These are phyloP conservation scores for Callipepla californica DNA, from an alignment of 2,113 vertebrate genomes.

Conservation along the genomic window DNA sequence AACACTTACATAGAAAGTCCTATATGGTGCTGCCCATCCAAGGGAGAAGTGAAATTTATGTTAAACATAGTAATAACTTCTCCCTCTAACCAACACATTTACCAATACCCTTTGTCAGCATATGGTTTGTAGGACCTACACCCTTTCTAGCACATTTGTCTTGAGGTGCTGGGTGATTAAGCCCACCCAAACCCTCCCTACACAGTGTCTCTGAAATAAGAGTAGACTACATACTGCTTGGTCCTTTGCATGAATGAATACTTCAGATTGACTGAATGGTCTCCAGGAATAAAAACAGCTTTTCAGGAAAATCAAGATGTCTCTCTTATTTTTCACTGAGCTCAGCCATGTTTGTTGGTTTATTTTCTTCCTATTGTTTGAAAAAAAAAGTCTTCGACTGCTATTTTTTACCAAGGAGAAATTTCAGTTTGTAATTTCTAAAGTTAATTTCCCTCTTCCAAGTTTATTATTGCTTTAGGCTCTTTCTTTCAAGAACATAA, in stretches of 20 bases:
- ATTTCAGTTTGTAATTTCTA: neutral
- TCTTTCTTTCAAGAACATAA: neutral
- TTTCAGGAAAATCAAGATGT: neutral
- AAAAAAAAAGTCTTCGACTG: neutral
- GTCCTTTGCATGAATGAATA: neutral
- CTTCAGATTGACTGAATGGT: neutral
- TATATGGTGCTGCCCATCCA: neutral
- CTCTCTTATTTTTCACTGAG: neutral
- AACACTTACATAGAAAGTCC: neutral
- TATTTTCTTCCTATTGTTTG: neutral
- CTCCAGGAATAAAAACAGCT: neutral
- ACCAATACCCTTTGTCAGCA: neutral
- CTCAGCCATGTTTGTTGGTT: too few relatives aligned
- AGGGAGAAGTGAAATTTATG: neutral
- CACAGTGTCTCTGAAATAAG: neutral
- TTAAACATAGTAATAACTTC: rapidly evolving
- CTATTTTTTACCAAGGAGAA: neutral
- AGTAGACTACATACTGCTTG: neutral
- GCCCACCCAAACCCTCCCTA: neutral
- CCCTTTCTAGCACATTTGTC: neutral
- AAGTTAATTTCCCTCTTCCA: neutral
- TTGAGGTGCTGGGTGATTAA: neutral
- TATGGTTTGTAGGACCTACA: neutral
- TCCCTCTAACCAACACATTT: neutral
- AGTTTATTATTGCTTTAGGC: neutral